Base-by-base conservation (phyloP, 2,113 vertebrate species). In the Butorides virescens region DNA sequence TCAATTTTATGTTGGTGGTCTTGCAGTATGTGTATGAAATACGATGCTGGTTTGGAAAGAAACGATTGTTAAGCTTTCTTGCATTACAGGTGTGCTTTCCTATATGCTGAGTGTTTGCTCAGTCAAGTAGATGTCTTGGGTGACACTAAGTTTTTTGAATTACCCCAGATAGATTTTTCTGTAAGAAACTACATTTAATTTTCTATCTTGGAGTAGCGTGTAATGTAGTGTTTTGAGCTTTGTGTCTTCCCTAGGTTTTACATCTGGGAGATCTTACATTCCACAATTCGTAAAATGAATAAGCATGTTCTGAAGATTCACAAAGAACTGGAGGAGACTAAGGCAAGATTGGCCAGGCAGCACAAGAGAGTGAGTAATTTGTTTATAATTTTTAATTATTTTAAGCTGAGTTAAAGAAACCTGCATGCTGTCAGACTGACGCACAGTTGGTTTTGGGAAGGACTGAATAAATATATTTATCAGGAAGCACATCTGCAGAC, bases 221-320 rank as follows among this genome's bases (percentile, higher is more conserved):
- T 46, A 30, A 47, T n/a, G 22, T 59, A 59, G 26, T 36, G 15
- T 37, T 84, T 70, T 85, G 86, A 81, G 61, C n/a, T 67, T 70
- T 86, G 15, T 66, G 82, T 85, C 44, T 77, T 86, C 79, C 10
- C 13, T 96, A 99, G 99, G 96, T 98, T 99, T 84, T 99, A 99
- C 86, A 97, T 99, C 67, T 99, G 99, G 99, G 99, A 99, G 98
- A 99, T 99, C 85, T 97, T 99, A 59, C 99, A 99, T 95, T 99
- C 99, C 20, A 99, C 99, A 66, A 99, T 99, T 94, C 98, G 99
- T 37, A 99, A 99, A 97, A 99, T 99, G 99, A 99, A 99, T 98
- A 99, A 99, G 90, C 99, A 99, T 8, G 99, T 99, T 86, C 98
- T 99, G 97, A 99, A 99, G 98, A 99, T 99, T 95, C 99, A 99